Evolutionary conservation across 2,797 vertebrate species (phyloP), one percentile per base, ranked within the genome.

Genomic region (Darevskia nairensis): DNA sequence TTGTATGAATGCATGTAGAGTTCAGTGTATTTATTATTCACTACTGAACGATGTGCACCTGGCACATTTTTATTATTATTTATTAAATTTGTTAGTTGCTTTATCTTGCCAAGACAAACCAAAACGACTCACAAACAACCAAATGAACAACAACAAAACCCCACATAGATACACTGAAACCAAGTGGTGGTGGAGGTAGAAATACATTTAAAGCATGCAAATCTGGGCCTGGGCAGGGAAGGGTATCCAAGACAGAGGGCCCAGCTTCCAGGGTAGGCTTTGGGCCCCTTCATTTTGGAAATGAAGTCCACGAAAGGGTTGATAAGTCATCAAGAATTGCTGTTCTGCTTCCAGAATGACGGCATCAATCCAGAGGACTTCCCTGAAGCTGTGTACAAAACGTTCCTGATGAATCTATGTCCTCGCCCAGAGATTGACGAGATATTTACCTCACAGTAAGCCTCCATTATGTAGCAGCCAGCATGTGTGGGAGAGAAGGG

Each of bases 391-490:
- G 98, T 98, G 84, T 99, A 97, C 94, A 99, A 95, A 96, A 95
- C 96, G 1, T 99, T 99, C 93, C 96, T 99, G 88, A 96, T 97
- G 95, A 96, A 96, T 71, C 97, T 99, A 68, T 99, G 99, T 93
- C 98, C 99, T 32, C 97, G 99, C 71, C 98, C 98, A 2, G 98
- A 99, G 94, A 98, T 99, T 84, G 97, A 98, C 8, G 98, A 99
- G 96, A 99, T 99, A 96, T 99, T 99, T 95, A 98, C 98, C n/a
- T 97, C 97, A 25, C 98, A 98, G 99, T 99, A 96, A 98, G 98
- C 94, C 32, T 90, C 80, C 77, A 19, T 91, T 1, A 0, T 74
- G 59, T 55, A 75, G 29, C 50, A 79, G 50, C 35, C 35, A 35
- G 32, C 21, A 74, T 29, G 19, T 55, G 9, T 29, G 75, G 35